These are phyloP conservation scores for Agrotis segetum DNA, from an alignment of 2,888 invertebrate species.

Conservation along the genomic window DNA sequence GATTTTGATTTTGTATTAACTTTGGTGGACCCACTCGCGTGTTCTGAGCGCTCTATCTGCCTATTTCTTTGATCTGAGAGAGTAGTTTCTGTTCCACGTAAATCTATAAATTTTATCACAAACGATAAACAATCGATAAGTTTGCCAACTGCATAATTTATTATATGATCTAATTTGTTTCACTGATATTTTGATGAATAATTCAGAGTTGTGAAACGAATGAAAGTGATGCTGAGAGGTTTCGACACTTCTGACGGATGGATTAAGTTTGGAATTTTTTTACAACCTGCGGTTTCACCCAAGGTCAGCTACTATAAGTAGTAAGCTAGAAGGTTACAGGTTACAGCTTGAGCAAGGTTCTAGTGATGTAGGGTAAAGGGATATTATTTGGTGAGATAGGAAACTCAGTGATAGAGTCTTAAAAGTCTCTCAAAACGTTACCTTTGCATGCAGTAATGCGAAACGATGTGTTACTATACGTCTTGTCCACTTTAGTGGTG, in stretches of 20 bases:
- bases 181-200: constrained; percentile 26
- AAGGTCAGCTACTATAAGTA: neutral
- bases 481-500: too few relatives aligned
- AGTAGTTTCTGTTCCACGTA: neutral
- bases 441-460: too few relatives aligned
- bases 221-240: constrained; percentile 3
- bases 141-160: constrained; percentile 6
- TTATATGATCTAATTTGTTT: constrained; percentile 18
- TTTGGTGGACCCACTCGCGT: too few relatives aligned
- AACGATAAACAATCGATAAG: neutral
- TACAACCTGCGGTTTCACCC: neutral
- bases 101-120: neutral
- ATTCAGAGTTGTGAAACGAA: constrained; percentile 31
- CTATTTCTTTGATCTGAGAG: too few relatives aligned
- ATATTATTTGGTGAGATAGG: too few relatives aligned
- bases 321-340: neutral
- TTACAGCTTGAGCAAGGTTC: neutral
- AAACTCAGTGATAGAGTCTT: too few relatives aligned
- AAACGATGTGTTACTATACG: too few relatives aligned
- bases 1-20: too few relatives aligned
- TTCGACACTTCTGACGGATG: constrained; percentile 5
- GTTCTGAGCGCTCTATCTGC: too few relatives aligned
- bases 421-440: too few relatives aligned
- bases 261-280: constrained; percentile 15
- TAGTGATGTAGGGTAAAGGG: too few relatives aligned